Conservation (phyloP, 2,888 invertebrate species). For the Macropis europaea region DNA sequence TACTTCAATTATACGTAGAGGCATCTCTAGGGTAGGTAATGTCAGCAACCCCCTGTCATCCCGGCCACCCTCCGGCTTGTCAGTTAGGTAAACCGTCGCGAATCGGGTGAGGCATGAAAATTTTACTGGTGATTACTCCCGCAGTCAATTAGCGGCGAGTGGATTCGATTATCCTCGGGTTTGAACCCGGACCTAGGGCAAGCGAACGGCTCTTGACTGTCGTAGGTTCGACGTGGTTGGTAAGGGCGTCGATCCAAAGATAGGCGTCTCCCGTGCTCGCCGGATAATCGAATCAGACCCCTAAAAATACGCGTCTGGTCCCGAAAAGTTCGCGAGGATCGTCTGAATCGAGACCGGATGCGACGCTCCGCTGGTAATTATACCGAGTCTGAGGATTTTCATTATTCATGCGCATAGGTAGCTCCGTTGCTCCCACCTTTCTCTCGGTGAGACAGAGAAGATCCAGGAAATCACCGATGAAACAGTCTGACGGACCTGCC, state of each 20-base stretch:
- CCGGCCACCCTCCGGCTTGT: conserved; percentile 31
- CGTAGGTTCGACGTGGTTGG: too few species aligned
- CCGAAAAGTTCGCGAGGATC: conserved; percentile 58
- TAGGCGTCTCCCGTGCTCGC: conserved; percentile 9
- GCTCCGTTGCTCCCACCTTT: conserved; percentile 59
- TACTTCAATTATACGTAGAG: conserved; percentile 35
- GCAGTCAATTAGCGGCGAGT: conserved; percentile 58
- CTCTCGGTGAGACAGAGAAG: conserved; percentile 38
- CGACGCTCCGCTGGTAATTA: conserved; percentile 70
- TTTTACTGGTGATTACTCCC: conserved; percentile 59
- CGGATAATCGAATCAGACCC: conserved; percentile 49
- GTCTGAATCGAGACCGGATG: conserved; percentile 68
- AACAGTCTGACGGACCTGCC: conserved; percentile 21
- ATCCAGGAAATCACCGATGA: conserved; percentile 47
- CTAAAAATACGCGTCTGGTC: conserved; percentile 54
- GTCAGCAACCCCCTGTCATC: not conserved
- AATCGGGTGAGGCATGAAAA: conserved; percentile 57
- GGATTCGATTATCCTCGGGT: conserved; percentile 59
- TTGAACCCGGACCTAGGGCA: conserved; percentile 68
- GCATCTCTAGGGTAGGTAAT: conserved; percentile 26
- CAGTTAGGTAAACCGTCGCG: conserved; percentile 45
- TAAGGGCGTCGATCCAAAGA: conserved; percentile 53
- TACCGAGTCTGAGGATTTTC: conserved; percentile 68
- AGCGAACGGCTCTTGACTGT: conserved; percentile 55
- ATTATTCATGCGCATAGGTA: conserved; percentile 65